Conservation (phyloP, 2,888 invertebrate species). For the Megastigmus dorsalis region DNA sequence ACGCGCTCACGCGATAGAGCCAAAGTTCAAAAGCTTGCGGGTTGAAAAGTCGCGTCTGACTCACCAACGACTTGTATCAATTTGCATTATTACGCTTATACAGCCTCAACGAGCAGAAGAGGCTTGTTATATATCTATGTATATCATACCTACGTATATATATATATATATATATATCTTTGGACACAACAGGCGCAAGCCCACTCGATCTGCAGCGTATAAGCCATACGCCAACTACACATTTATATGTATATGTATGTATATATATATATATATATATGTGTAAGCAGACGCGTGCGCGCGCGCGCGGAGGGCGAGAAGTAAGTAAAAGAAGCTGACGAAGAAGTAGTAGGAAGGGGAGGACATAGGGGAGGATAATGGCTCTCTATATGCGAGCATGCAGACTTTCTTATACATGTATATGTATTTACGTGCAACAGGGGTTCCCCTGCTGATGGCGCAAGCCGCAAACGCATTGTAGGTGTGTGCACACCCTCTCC, state of each 20-base stretch:
- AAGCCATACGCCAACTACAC: no score
- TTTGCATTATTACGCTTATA: slow-evolving; percentile 47
- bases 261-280: background rate
- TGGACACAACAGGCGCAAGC: background rate
- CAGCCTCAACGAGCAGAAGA: no score
- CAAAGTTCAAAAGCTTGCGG: no score
- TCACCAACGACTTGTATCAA: slow-evolving; percentile 44
- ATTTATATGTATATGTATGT: background rate
- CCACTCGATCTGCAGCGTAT: background rate
- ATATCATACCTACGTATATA: background rate
- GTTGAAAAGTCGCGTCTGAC: no score
- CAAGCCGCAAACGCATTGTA: slow-evolving; percentile 56
- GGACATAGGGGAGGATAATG: slow-evolving; percentile 8
- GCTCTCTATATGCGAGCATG: slow-evolving; percentile 18
- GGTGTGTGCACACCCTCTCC: slow-evolving; percentile 55
- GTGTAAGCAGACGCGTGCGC: no score
- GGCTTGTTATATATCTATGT: no score
- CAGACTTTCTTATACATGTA: background rate
- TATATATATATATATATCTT: background rate
- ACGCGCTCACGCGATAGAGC: no score
- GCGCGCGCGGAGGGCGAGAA: background rate
- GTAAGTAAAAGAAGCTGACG: background rate
- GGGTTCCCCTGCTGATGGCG: slow-evolving; percentile 2
- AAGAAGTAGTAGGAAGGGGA: background rate
- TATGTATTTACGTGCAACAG: background rate